Evolutionary conservation across 1,140 invertebrate species (phyloP).

Genomic region (Phymorhynchus buccinoides): DNA sequence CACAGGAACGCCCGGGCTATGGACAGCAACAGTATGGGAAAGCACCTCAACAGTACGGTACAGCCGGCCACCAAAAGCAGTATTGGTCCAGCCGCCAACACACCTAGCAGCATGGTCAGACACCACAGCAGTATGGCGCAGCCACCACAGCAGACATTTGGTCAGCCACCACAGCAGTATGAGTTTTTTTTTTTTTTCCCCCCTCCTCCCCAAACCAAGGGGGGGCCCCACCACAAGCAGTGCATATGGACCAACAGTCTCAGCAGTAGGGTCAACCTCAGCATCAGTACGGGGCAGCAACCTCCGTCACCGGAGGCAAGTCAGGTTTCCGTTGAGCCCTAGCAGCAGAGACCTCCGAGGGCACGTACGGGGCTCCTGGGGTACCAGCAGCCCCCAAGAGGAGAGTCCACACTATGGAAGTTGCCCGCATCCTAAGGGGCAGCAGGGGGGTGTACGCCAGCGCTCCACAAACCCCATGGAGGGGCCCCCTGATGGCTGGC

Average conservation of each 20-base stretch:
- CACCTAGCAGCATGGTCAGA: neutral
- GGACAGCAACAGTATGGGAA: slow-evolving; percentile 6
- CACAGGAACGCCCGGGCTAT: neutral
- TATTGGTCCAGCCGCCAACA: no score
- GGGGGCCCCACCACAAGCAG: neutral
- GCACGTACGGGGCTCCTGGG: slow-evolving; percentile 12
- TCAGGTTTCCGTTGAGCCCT: neutral
- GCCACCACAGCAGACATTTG: neutral
- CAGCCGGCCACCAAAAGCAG: neutral
- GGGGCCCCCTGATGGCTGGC: neutral
- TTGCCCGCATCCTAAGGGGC: neutral
- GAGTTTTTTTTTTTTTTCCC: no score
- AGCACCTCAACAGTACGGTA: neutral
- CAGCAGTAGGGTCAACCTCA: neutral
- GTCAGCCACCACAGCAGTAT: neutral
- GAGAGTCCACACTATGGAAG: neutral
- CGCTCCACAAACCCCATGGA: neutral
- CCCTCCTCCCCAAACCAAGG: no score
- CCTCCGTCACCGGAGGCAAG: neutral
- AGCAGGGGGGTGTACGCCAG: neutral
- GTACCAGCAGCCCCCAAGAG: neutral
- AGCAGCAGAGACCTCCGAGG: neutral
- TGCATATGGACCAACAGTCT: neutral
- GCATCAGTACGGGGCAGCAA: neutral
- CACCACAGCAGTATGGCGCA: neutral